These are phyloP conservation scores for Cheumatopsyche charites DNA, from an alignment of 1,140 invertebrate species.

Conservation along the genomic window DNA sequence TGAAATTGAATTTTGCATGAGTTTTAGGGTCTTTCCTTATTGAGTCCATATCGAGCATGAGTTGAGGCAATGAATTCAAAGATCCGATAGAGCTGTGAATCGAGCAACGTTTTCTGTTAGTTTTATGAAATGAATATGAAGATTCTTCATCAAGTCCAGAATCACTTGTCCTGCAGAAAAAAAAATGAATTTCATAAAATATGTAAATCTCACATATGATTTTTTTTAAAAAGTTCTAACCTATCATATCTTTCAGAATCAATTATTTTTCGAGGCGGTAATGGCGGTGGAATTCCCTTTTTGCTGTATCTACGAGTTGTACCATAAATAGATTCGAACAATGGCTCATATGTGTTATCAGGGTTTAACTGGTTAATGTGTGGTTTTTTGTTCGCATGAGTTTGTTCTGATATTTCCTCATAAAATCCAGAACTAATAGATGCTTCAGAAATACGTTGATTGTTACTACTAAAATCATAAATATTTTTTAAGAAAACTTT, in stretches of 20 bases:
- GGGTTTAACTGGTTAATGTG: not conserved
- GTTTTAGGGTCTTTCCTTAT: slow-evolving; percentile 26
- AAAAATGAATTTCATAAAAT: slow-evolving; percentile 11
- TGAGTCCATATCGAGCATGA: not conserved
- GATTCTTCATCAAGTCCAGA: slow-evolving; percentile 44
- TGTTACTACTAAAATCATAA: not conserved
- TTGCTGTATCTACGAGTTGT: slow-evolving; percentile 30
- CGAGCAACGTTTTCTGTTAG: slow-evolving; percentile 22
- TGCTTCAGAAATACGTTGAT: slow-evolving; percentile 35
- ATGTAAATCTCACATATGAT: not conserved
- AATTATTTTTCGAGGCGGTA: slow-evolving; percentile 39
- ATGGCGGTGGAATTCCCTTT: slow-evolving; percentile 36
- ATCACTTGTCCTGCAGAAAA: slow-evolving; percentile 44
- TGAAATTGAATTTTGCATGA: slow-evolving; percentile 27
- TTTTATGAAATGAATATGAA: slow-evolving; percentile 38
- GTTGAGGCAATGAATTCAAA: slow-evolving; percentile 13
- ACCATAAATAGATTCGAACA: slow-evolving; percentile 37
- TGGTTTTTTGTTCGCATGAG: not conserved
- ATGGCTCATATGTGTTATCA: slow-evolving; percentile 41
- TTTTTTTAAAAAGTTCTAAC: slow-evolving; percentile 23
- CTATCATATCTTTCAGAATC: slow-evolving; percentile 34
- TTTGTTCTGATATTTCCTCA: slow-evolving; percentile 44
- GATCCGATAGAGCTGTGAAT: slow-evolving; percentile 32
- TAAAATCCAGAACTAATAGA: slow-evolving; percentile 43
- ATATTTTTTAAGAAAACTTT: too few species aligned